Base-by-base conservation (phyloP, 2,797 vertebrate genomes). In the Sandelia bainsii region DNA sequence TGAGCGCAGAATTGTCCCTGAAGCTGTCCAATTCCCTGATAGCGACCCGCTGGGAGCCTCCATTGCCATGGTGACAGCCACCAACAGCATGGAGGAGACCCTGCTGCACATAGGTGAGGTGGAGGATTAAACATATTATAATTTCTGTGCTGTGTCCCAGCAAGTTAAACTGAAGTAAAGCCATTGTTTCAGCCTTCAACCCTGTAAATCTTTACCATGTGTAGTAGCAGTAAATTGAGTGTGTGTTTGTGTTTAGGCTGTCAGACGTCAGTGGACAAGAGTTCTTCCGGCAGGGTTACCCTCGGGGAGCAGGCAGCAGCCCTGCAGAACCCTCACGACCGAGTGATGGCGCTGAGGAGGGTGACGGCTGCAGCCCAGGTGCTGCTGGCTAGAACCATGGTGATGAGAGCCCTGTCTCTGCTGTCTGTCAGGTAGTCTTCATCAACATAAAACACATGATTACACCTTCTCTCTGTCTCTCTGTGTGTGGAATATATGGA, bases 11-110 rank as follows among this genome's bases (percentile, higher is more conserved):
- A 93, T 96, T 42, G 96, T 99, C 14, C 98, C 98, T 0, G 97
- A 99, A 44, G 95, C 98, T 0, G 98, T 99, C 46, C 97, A 99
- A 87, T 99, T 99, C 85, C 96, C 96, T 0, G 97, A 99, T 92
- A 99, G 96, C 19, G 98, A 99, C 84, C 98, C 98, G 0, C 90
- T 99, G 13, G 98, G 98, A 37, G 97, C 98, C 46, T 97, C 98
- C 0, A 91, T 99, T 14, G 98, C 98, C 45, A 99, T 99, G 98
- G 96, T 99, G 82, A 99, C 98, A 0, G 98, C 98, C 72, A 96
- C 97, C 77, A 99, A 99, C 91, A 99, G 96, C 74, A 99, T 99
- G 98, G 98, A 99, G 79, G 98, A 99, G 87, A 99, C 97, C 0
- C 62, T 99, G 25, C 95, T 99, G 91, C 98, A 99, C 82, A 99